Base-by-base conservation (phyloP, 2,113 vertebrate species). In the Scalopus aquaticus region DNA sequence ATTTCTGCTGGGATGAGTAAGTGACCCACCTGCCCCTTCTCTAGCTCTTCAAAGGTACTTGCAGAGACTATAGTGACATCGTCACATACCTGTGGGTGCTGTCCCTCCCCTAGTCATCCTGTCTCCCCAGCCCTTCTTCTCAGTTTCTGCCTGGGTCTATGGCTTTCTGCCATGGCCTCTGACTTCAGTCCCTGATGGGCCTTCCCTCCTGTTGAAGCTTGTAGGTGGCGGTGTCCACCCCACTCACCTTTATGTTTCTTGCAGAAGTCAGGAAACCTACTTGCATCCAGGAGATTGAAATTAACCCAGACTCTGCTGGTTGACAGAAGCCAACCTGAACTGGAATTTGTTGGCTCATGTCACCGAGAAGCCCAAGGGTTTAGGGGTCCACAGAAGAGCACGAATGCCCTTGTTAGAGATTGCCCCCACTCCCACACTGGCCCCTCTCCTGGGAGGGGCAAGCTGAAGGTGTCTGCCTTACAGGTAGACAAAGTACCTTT, bases 11-110 rank as follows among this genome's bases (percentile, higher is more conserved):
- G n/a, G 22, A 19, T 12, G 32, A 76, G 5, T 37, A 35, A 64
- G 32, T 9, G 62, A 1, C 32, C 24, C 5, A 6, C 35, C 64
- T 42, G 49, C 13, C 32, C 46, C 70, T 54, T 70, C 35, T 44
- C 51, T 10, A 51, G 74, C 35, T 49, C 46, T 37, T 65, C 15
- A 39, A 42, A 6, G 20, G 37, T 77, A 49, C 37, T 44, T 5
- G 24, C 35, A 60, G 24, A 17, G 30, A 39, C 8, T 19, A 1
- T 22, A 37, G n/a, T 5, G 56, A 12, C 35, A 5, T 0, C 16
- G 10, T 30, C 15, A 6, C 4, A 0, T 15, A 15, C 24, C n/a
- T 19, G 9, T 10, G 26, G 24, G 5, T 1, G 6, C 39, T 1
- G 1, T 13, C 5, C n/a, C 11, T 46, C 2, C 35, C 37, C 11